phyloP scores from a whole-genome alignment of 1,140 invertebrate genomes.

The Pristionchus pacificus region DNA sequence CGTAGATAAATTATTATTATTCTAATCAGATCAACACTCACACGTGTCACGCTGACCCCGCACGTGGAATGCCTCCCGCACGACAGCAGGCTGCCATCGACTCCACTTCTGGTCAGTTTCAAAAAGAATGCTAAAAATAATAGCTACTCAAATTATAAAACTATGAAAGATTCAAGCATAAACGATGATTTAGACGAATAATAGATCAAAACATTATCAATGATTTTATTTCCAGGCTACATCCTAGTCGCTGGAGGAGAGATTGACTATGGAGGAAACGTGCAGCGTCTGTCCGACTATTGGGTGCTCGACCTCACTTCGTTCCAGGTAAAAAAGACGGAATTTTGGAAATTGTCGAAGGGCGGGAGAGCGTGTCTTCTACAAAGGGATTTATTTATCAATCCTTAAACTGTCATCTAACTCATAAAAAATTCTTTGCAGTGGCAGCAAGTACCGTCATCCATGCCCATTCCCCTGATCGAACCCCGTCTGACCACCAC shows the following conservation, averaged over 20 bases:
- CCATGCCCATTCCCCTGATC: constrained; percentile 54
- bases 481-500: constrained; percentile 53
- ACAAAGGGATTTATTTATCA: background rate
- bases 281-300: constrained; percentile 49
- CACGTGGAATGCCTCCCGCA: constrained; percentile 46
- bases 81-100: constrained; percentile 53
- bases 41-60: constrained; percentile 44
- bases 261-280: constrained; percentile 52
- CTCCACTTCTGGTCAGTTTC: constrained; percentile 41
- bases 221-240: constrained; percentile 38
- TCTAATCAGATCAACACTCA: constrained; percentile 53
- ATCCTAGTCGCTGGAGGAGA: constrained; percentile 55
- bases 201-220: constrained; percentile 18
- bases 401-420: background rate
- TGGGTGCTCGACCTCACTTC: constrained; percentile 48
- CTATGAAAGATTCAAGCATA: background rate
- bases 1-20: too few relatives aligned
- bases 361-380: too few relatives aligned
- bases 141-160: background rate
- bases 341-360: background rate
- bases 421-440: constrained; percentile 42
- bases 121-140: background rate
- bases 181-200: too few relatives aligned
- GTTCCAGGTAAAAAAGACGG: constrained; percentile 3
- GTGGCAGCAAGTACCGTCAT: constrained; percentile 52